Evolutionary conservation across 2,888 invertebrate genomes (phyloP).

Genomic region (Platycheirus rosarum): DNA sequence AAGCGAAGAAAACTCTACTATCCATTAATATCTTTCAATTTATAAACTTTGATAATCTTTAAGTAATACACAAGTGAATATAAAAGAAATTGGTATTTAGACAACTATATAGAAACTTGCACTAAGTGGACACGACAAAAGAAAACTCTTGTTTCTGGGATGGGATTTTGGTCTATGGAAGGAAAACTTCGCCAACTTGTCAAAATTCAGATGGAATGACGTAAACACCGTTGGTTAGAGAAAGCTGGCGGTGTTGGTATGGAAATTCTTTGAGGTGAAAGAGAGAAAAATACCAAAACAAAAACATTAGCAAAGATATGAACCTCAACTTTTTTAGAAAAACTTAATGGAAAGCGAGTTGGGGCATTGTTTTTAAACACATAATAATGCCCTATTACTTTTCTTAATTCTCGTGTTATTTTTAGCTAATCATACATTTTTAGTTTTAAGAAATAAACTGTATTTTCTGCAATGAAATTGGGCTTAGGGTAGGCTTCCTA

Average conservation of each 20-base stretch:
- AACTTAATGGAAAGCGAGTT: not conserved
- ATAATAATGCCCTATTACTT: conserved; percentile 8
- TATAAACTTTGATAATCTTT: not conserved
- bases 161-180: no score
- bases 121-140: conserved; percentile 29
- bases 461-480: no score
- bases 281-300: conserved; percentile 43
- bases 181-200: conserved; percentile 70
- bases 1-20: conserved; percentile 2
- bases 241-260: conserved; percentile 44
- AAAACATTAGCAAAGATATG: conserved; percentile 27
- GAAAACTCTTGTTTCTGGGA: not conserved
- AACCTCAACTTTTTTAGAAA: conserved; percentile 15
- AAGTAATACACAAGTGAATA: not conserved
- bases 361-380: not conserved
- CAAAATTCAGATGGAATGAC: conserved; percentile 58
- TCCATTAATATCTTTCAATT: conserved; percentile 24
- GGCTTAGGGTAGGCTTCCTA: no score
- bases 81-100: not conserved
- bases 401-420: no score
- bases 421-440: no score
- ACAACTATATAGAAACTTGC: not conserved
- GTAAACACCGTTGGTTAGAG: conserved; percentile 57
- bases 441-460: no score
- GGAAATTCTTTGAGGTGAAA: conserved; percentile 2